Conservation (phyloP, 1,140 invertebrate species). For the Melipona quadrifasciata region DNA sequence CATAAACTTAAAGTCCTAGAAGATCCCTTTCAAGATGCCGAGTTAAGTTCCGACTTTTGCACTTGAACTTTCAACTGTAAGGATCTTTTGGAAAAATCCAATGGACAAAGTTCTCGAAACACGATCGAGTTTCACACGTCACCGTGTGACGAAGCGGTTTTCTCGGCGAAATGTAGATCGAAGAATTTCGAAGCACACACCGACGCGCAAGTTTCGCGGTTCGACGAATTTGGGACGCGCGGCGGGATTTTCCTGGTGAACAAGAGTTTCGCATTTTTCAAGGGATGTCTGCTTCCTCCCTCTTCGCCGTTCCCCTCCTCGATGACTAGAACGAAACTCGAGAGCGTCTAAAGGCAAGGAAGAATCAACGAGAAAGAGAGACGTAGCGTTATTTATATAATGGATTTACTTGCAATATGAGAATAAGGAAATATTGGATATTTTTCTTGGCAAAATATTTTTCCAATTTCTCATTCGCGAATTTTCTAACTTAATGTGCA, state of each 20-base stretch:
- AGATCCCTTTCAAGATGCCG: not conserved
- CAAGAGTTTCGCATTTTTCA: constrained; percentile 21
- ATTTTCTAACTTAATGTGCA: not conserved
- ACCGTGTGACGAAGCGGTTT: not conserved
- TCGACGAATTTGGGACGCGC: not conserved
- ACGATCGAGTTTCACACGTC: not conserved
- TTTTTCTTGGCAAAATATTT: not conserved
- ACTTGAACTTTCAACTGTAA: not conserved
- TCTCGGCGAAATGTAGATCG: not conserved
- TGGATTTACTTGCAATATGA: not conserved
- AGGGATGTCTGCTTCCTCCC: not conserved
- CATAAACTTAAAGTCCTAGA: not conserved
- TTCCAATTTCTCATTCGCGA: not conserved
- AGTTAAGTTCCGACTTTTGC: not conserved
- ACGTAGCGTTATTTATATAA: not conserved
- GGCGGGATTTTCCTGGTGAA: not conserved
- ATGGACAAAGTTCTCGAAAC: not conserved
- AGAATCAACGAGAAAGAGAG: not conserved
- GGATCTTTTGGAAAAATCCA: not conserved
- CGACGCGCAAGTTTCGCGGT: not conserved
- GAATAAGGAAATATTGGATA: not conserved
- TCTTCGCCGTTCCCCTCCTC: not conserved
- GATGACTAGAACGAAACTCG: not conserved
- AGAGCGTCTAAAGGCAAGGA: not conserved
- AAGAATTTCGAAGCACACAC: not conserved